Evolutionary conservation across 2,888 invertebrate genomes (phyloP).

Genomic region (Nephrotoma flavescens): DNA sequence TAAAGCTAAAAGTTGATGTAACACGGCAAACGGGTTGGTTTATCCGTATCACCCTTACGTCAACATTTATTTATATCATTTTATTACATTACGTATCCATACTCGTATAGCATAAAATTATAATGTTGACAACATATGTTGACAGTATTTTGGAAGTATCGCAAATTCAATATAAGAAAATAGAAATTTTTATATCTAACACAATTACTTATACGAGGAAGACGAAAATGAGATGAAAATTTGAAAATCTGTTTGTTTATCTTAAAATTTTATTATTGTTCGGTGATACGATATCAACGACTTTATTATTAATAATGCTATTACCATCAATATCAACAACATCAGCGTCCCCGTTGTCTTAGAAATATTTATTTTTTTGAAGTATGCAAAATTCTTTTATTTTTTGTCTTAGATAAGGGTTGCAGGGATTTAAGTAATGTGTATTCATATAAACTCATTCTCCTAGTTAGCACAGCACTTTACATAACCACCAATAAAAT

Average conservation of each 20-base stretch:
- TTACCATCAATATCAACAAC: neutral
- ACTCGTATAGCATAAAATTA: neutral
- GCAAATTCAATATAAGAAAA: neutral
- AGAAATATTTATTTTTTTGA: neutral
- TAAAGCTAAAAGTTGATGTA: neutral
- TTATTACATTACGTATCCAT: neutral
- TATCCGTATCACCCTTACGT: neutral
- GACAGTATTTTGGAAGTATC: neutral
- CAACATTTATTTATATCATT: no score
- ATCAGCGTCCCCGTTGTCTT: neutral
- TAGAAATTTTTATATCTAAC: neutral
- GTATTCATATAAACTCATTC: neutral
- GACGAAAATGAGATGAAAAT: neutral
- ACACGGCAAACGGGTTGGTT: neutral
- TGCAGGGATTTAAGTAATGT: neutral
- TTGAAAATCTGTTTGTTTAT: neutral
- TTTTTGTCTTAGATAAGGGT: neutral
- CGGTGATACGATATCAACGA: neutral
- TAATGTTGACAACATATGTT: neutral
- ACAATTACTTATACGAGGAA: neutral
- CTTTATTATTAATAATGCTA: neutral
- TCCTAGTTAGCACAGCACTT: neutral
- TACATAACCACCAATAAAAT: neutral
- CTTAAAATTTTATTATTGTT: neutral
- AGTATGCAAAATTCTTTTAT: neutral